These are phyloP conservation scores for Philantomba maxwellii DNA, from an alignment of 2,113 vertebrate genomes.

Conservation along the genomic window DNA sequence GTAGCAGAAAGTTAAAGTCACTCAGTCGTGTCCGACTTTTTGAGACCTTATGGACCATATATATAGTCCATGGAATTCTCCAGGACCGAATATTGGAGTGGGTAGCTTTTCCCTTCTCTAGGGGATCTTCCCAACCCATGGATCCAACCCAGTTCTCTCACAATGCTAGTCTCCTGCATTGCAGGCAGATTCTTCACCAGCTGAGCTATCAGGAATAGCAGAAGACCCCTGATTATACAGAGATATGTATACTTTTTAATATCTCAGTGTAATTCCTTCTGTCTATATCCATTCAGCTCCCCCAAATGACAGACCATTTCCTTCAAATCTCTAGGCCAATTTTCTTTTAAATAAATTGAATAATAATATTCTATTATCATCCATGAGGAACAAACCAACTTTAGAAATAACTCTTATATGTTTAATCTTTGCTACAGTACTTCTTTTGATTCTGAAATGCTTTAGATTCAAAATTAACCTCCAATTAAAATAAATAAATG, in stretches of 20 bases:
- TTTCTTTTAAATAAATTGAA: background rate
- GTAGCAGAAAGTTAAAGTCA: background rate
- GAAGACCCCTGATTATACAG: background rate
- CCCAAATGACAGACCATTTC: background rate
- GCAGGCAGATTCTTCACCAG: background rate
- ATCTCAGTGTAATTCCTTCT: background rate
- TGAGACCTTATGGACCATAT: background rate
- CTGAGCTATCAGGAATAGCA: background rate
- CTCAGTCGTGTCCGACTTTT: accelerated
- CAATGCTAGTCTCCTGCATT: background rate
- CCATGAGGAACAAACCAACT: background rate
- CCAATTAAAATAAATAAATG: no score
- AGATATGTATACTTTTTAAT: background rate
- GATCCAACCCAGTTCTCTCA: background rate
- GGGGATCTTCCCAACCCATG: background rate
- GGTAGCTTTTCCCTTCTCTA: background rate
- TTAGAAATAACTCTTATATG: background rate
- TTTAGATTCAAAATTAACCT: background rate
- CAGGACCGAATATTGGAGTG: background rate
- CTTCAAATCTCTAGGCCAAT: background rate
- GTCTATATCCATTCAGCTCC: background rate
- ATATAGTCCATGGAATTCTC: background rate
- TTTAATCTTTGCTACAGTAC: background rate
- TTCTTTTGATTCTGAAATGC: background rate
- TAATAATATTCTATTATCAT: background rate